phyloP scores from a whole-genome alignment of 92 coral and sea anemone species.

The Porites evermanni region DNA sequence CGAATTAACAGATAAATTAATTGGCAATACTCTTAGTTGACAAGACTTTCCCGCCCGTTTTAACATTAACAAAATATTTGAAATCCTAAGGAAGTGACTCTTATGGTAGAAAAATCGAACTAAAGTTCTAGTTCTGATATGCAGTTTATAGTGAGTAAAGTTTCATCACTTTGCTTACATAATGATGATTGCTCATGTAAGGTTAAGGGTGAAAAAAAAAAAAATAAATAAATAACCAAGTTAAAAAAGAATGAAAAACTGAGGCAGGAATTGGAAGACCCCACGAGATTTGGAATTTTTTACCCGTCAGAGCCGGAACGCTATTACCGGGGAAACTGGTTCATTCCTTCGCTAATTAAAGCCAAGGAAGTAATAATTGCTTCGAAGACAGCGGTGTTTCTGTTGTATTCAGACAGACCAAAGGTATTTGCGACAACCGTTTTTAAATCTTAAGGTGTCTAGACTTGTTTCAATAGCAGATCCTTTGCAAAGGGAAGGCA shows the following conservation, averaged over 20 bases:
- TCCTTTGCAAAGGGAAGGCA: not conserved
- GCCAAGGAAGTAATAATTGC: not conserved
- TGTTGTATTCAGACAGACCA: not conserved
- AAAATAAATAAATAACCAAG: not conserved
- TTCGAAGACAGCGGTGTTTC: not conserved
- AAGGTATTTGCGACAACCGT: too few relatives aligned
- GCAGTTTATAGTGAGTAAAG: too few relatives aligned
- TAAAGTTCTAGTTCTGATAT: too few relatives aligned
- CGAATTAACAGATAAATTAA: not conserved
- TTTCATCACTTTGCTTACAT: too few relatives aligned
- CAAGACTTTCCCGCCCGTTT: not conserved
- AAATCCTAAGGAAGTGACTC: too few relatives aligned
- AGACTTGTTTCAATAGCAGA: not conserved
- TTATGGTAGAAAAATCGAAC: too few relatives aligned
- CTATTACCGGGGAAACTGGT: not conserved
- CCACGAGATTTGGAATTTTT: not conserved
- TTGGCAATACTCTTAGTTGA: not conserved
- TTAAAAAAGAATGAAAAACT: not conserved
- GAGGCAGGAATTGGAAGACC: not conserved
- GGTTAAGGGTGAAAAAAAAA: not conserved
- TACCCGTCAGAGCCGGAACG: not conserved
- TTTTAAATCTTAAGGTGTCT: not conserved
- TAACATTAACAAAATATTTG: not conserved
- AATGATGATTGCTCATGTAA: too few relatives aligned
- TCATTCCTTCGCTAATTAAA: not conserved